Percentiles rank a stretch among this genome's conserved stretches.
phyloP scores from a whole-genome alignment of 1,140 invertebrate genomes.

The Drosophila kurseongensis region DNA sequence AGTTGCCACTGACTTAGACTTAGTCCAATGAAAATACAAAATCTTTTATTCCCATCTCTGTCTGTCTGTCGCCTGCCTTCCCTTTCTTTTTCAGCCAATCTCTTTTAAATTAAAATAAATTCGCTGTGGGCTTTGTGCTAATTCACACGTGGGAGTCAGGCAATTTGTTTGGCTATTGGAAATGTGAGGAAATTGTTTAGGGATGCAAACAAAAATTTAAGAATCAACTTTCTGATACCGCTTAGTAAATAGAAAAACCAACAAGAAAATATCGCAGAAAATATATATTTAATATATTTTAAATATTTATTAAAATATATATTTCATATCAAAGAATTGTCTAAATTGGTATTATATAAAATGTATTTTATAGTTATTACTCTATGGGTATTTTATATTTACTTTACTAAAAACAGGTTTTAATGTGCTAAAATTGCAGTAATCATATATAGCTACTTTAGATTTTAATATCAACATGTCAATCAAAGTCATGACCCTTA shows the following conservation, averaged over 20 bases:
- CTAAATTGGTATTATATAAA: too few relatives aligned
- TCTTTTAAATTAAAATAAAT: constrained; percentile 44
- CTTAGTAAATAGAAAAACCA: neutral
- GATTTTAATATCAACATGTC: too few relatives aligned
- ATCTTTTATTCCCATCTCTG: neutral
- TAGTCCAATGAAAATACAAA: neutral
- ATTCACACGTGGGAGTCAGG: constrained; percentile 38
- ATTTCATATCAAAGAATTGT: neutral
- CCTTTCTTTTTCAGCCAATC: neutral
- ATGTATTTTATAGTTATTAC: too few relatives aligned
- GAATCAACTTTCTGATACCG: neutral
- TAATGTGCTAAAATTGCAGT: too few relatives aligned
- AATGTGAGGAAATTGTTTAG: constrained; percentile 10
- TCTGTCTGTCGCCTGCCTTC: neutral
- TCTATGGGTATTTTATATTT: too few relatives aligned
- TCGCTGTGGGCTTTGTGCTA: constrained; percentile 32
- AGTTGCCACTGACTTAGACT: constrained; percentile 15
- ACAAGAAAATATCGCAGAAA: neutral
- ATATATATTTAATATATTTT: too few relatives aligned
- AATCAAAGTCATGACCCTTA: neutral
- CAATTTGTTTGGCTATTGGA: constrained; percentile 35
- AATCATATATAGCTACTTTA: too few relatives aligned
- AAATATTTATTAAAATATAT: too few relatives aligned
- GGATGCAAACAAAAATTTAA: too few relatives aligned
- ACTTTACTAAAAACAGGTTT: too few relatives aligned